Evolutionary conservation across 2,797 vertebrate species (phyloP).

Genomic region (Rhinatrema bivittatum): DNA sequence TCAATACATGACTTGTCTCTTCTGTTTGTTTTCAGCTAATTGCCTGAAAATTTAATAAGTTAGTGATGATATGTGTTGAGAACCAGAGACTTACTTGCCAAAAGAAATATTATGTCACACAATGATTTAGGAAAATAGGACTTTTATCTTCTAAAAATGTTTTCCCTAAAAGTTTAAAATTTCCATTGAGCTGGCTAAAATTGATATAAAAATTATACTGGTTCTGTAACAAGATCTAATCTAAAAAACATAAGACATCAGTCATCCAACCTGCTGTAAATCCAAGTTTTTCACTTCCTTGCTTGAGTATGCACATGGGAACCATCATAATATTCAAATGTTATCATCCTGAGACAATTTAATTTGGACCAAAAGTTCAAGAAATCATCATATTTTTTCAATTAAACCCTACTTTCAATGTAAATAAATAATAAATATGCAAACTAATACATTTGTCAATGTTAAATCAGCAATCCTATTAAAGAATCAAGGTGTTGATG

Average conservation of each 20-base stretch:
- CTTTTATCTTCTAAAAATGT: conserved; percentile 63
- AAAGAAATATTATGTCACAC: conserved; percentile 81
- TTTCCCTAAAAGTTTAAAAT: conserved; percentile 51
- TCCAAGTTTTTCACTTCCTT: no score
- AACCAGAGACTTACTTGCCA: conserved; percentile 79
- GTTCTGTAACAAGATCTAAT: no score
- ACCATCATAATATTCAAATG: not conserved
- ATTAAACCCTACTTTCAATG: no score
- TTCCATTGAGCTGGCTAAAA: conserved; percentile 62
- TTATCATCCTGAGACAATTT: conserved; percentile 13
- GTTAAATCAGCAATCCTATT: no score
- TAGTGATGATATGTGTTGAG: conserved; percentile 92
- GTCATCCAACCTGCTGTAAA: no score
- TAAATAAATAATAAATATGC: no score
- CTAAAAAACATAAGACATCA: no score
- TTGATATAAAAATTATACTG: conserved; percentile 4
- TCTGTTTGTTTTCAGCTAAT: conserved; percentile 97
- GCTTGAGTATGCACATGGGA: no score
- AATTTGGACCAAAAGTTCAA: conserved; percentile 22
- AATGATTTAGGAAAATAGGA: conserved; percentile 51
- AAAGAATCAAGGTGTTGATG: no score
- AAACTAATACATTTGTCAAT: no score
- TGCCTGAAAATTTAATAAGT: conserved; percentile 98
- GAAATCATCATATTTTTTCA: no score
- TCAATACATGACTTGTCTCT: conserved; percentile 84